Percentiles rank a stretch among this genome's conserved stretches.
Evolutionary conservation across 2,113 vertebrate species (phyloP).

Genomic region (Myiozetetes cayanensis): DNA sequence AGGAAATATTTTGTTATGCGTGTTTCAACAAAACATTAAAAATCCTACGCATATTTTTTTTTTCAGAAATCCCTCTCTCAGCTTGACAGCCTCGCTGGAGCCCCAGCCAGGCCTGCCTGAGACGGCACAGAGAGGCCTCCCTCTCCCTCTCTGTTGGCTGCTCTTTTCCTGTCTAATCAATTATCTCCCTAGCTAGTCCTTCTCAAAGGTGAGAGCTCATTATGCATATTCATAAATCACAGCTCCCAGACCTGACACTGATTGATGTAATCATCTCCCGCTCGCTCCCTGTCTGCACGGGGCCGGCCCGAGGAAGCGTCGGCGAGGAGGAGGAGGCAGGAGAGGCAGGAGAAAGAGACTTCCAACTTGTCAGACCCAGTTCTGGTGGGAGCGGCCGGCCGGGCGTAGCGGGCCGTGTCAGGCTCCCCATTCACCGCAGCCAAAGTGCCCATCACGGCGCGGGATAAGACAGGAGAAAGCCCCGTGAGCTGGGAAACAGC

Average conservation of each 20-base stretch:
- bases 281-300: conserved; percentile 28
- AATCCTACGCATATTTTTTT: not conserved
- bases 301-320: conserved; percentile 5
- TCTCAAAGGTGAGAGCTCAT: conserved; percentile 75
- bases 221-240: conserved; percentile 85
- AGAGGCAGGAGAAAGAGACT: not conserved
- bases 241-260: conserved; percentile 75
- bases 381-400: not conserved
- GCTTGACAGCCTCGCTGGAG: conserved; percentile 18
- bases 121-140: not conserved
- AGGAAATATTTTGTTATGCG: conserved; percentile 32
- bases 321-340: not conserved
- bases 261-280: conserved; percentile 76
- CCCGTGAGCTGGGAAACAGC: not conserved
- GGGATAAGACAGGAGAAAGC: not conserved
- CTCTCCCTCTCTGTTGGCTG: conserved; percentile 45
- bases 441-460: not conserved
- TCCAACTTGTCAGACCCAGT: not conserved
- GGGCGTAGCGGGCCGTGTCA: not conserved
- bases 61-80: not conserved
- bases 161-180: conserved; percentile 86
- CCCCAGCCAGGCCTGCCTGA: conserved; percentile 4
- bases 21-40: conserved; percentile 38
- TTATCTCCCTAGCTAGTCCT: conserved; percentile 79
- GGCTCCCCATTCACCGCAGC: not conserved